Percentiles rank a stretch among this genome's conserved stretches.
Evolutionary conservation across 2,113 vertebrate species (phyloP).

Genomic region (Mormyrus lacerda): DNA sequence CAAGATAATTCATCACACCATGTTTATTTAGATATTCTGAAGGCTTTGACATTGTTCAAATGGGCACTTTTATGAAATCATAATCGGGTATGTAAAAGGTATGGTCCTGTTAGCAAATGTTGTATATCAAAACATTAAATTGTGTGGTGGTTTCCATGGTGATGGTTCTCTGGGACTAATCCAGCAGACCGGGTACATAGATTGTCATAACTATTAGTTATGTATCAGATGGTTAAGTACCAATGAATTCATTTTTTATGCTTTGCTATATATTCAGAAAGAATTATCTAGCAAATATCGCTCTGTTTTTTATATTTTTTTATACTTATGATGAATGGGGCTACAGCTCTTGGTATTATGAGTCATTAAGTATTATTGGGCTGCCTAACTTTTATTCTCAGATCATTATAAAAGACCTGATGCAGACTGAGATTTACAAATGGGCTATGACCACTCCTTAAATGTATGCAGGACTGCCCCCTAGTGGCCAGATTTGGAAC

Average conservation of each 20-base stretch:
- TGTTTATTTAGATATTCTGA: background rate
- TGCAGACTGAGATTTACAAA: background rate
- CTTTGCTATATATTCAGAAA: background rate
- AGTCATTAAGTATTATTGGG: background rate
- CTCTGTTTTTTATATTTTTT: background rate
- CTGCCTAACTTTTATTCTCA: background rate
- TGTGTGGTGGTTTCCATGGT: background rate
- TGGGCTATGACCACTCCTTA: background rate
- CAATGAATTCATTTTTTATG: background rate
- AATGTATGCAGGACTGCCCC: constrained; percentile 2
- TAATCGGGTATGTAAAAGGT: background rate
- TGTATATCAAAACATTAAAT: background rate
- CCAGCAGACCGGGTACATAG: background rate
- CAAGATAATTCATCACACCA: background rate
- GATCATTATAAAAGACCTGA: background rate
- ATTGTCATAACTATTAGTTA: background rate
- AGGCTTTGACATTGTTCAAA: background rate
- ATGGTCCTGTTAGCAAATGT: background rate
- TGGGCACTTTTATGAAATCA: background rate
- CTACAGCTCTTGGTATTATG: background rate
- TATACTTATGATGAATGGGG: background rate
- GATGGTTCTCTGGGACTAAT: background rate
- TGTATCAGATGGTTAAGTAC: background rate
- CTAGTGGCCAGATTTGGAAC: constrained; percentile 9
- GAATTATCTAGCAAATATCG: background rate